Evolutionary conservation across 2,888 invertebrate species (phyloP).

Genomic region (Willowsia nigromaculata): DNA sequence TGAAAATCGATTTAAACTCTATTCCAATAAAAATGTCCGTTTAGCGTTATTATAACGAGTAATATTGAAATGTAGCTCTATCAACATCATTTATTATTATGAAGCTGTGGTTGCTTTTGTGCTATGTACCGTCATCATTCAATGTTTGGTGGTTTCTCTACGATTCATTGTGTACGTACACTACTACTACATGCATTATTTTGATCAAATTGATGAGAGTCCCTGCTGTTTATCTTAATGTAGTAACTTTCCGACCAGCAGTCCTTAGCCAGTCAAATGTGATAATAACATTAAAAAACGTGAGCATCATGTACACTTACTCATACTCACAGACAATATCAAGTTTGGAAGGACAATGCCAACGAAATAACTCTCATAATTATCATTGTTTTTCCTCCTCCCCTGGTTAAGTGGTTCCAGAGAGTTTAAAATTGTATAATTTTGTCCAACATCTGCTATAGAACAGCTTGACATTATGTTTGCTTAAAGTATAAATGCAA

Average conservation of each 20-base stretch:
- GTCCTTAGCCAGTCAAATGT: not conserved
- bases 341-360: not conserved
- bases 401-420: not conserved
- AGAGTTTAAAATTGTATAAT: not conserved
- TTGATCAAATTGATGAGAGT: conserved; percentile 51
- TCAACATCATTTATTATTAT: not conserved
- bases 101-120: not conserved
- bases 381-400: not conserved
- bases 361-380: not conserved
- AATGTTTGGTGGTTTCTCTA: not conserved
- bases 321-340: not conserved
- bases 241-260: conserved; percentile 22
- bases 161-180: not conserved
- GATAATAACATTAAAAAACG: conserved; percentile 20
- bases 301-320: not conserved
- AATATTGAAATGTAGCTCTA: conserved; percentile 19
- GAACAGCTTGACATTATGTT: not conserved
- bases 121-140: not conserved
- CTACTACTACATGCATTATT: conserved; percentile 29
- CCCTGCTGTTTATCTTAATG: conserved; percentile 55
- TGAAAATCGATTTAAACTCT: conserved; percentile 36
- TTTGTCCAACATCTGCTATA: not conserved
- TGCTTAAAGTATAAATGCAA: not conserved
- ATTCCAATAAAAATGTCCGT: conserved; percentile 34
- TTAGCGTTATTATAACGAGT: not conserved